These are phyloP conservation scores for Falco columbarius DNA, from an alignment of 2,797 vertebrate species.

Conservation along the genomic window DNA sequence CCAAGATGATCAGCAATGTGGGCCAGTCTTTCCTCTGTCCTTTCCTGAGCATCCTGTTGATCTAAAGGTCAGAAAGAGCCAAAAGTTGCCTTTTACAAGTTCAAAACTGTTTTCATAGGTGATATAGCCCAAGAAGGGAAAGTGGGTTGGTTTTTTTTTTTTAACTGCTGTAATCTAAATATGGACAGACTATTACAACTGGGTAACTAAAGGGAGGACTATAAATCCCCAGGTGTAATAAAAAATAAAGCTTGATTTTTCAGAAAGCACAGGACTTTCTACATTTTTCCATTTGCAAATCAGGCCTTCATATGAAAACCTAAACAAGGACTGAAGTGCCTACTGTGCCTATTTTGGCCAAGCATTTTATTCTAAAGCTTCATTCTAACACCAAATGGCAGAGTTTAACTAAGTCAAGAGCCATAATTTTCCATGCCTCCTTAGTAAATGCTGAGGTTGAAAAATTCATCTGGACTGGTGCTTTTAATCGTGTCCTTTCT, in stretches of 20 bases:
- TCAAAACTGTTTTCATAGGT: not conserved
- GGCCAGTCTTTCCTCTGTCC: slow-evolving; percentile 89
- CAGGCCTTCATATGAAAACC: not conserved
- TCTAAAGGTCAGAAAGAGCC: slow-evolving; percentile 86
- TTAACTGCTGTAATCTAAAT: not conserved
- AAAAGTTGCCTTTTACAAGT: slow-evolving; percentile 51
- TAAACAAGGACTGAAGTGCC: not conserved
- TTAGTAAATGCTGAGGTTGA: not conserved
- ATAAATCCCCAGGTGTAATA: not conserved
- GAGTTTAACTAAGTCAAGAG: not conserved
- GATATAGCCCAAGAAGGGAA: slow-evolving; percentile 26
- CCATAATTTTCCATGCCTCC: slow-evolving; percentile 51
- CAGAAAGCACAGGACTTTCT: not conserved
- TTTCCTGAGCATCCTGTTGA: slow-evolving; percentile 89
- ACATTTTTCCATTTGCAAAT: not conserved
- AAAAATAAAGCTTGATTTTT: not conserved
- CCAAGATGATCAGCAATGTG: slow-evolving; percentile 96
- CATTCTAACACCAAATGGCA: not conserved
- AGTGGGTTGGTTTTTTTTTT: not conserved
- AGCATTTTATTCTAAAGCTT: not conserved
- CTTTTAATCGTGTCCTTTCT: not conserved
- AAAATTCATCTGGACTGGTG: not conserved
- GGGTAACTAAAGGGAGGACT: not conserved
- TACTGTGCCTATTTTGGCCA: not conserved
- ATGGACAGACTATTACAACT: not conserved